Evolutionary conservation across 2,113 vertebrate genomes (phyloP), one percentile per base, ranked within the genome.

Genomic region (Grammomys surdaster): DNA sequence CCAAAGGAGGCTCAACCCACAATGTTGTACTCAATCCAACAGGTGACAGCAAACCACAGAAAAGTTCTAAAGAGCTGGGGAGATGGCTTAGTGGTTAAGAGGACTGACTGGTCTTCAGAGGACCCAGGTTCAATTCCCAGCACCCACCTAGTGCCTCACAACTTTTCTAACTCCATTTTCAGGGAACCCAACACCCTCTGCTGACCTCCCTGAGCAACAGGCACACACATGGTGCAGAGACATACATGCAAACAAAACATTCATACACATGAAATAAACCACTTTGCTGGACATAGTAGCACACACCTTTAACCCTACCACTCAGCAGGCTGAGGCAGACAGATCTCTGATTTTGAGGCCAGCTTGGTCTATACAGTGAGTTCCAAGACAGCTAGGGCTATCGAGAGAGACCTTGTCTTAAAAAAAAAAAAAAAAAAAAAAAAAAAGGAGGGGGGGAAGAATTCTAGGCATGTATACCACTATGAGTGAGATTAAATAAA

Each of bases 21-120:
- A 93, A 91, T n/a, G 58, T 72, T 80, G 9, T 76, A 95, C 82
- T 87, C 76, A 89, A 90, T 75, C 92, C 73, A 89, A 56, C 31
- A 87, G 80, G 46, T 28, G n/a, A 80, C 7, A 20, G 80, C n/a
- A 91, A 95, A 60, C 40, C 75, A 75, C 2, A 82, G 40, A 48
- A 80, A 92, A 73, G 26, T 82, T 91, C 36, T 14, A 43, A 58
- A 84, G 58, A 22, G 56, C 33, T 56, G 8, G 48, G 48, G 7
- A 51, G 46, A 46, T 51, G 24, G 31, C 56, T 82, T 40, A 40
- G 80, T 60, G 56, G 80, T 82, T 82, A 63, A n/a, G 22, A 40
- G 22, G 13, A 60, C 22, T 26, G 36, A 63, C n/a, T 31, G 81
- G 7, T 84, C n/a, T 63, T 24, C 81, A 28, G 28, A 84, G 56